Evolutionary conservation across 37 sponge, comb jelly and placozoan species (phyloP).

Genomic region (Bolinopsis microptera): DNA sequence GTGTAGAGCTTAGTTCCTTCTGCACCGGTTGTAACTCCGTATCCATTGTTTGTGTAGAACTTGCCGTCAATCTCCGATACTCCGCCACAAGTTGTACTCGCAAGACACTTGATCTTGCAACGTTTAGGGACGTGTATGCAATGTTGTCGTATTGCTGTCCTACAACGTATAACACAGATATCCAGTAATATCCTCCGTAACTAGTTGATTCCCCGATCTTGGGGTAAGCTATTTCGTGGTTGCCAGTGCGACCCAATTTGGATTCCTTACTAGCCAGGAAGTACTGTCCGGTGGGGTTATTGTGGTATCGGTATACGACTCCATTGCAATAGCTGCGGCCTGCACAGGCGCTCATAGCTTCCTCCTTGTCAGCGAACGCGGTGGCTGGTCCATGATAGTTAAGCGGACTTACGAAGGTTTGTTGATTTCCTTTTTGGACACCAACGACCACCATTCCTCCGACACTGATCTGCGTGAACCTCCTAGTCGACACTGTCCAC

Average conservation of each 20-base stretch:
- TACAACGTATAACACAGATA: background rate
- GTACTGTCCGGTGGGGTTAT: background rate
- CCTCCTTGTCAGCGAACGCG: background rate
- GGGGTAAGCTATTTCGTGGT: background rate
- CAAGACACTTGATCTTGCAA: background rate
- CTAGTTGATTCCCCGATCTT: background rate
- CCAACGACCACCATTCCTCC: too few species aligned
- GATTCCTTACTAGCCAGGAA: background rate
- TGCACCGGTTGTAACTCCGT: background rate
- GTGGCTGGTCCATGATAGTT: too few species aligned
- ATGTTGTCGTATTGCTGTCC: background rate
- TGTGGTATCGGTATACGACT: background rate
- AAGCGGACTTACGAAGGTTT: too few species aligned
- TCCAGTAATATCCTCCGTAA: background rate
- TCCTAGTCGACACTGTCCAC: background rate
- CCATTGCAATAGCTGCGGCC: background rate
- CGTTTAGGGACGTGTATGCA: conserved; percentile 21
- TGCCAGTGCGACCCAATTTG: background rate
- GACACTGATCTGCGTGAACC: too few species aligned
- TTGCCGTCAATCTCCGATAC: background rate
- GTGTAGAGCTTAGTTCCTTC: background rate
- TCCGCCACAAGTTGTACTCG: background rate
- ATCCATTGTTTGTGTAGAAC: conserved; percentile 4
- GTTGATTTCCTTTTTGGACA: too few species aligned
- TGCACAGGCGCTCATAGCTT: background rate